A percentile compares a stretch with the other conserved stretches of the same genome.
phyloP scores from a whole-genome alignment of 1,140 invertebrate species.

The Plutomurus gul region DNA sequence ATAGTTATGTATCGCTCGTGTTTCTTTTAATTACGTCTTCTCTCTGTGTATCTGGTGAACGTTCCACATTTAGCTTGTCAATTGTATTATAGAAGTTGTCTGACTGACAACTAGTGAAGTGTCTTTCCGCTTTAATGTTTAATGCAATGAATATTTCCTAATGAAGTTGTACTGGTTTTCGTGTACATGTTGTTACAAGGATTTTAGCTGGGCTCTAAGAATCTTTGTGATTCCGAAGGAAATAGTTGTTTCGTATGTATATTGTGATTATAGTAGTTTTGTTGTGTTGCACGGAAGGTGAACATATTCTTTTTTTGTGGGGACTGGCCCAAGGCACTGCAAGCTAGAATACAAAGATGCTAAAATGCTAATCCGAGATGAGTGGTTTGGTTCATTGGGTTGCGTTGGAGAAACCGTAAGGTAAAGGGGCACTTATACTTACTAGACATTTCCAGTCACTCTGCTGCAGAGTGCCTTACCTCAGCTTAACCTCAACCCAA shows the following conservation, averaged over 20 bases:
- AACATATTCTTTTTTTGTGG: background rate
- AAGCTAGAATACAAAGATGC: conserved; percentile 12
- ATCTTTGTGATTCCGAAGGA: background rate
- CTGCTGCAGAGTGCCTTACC: too few species aligned
- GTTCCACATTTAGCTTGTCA: too few species aligned
- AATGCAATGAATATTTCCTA: background rate
- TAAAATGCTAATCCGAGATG: conserved; percentile 26
- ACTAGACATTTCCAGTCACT: too few species aligned
- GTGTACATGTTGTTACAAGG: background rate
- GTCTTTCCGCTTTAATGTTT: too few species aligned
- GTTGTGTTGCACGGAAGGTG: background rate
- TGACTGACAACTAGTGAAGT: too few species aligned
- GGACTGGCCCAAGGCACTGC: background rate
- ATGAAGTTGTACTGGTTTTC: conserved; percentile 16
- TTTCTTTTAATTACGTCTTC: too few species aligned
- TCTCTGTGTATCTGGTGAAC: too few species aligned
- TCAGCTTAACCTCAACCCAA: too few species aligned
- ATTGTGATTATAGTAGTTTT: background rate
- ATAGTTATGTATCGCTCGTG: too few species aligned
- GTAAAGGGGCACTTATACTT: too few species aligned
- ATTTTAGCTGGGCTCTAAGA: background rate
- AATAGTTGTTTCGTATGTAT: background rate
- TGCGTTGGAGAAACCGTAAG: too few species aligned
- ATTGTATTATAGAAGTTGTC: too few species aligned
- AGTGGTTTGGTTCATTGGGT: background rate